Evolutionary conservation across 2,113 vertebrate genomes (phyloP).

Genomic region (Benitochromis conjunctus): DNA sequence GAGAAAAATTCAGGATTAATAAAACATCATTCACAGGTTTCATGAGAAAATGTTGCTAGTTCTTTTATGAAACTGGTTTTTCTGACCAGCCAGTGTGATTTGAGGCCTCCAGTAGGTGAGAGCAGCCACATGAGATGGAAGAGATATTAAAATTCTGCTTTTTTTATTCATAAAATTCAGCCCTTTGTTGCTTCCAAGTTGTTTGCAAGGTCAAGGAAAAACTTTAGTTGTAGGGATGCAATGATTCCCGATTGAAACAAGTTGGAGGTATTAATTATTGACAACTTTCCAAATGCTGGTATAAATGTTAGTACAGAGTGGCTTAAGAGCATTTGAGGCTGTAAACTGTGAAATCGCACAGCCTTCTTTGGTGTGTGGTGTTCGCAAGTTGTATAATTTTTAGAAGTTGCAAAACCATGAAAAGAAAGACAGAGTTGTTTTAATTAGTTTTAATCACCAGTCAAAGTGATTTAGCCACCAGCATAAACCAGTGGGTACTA

Average conservation of each 20-base stretch:
- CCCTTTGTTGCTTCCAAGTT: background rate
- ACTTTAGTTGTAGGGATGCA: background rate
- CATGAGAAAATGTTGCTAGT: slow-evolving; percentile 9
- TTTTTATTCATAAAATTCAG: slow-evolving; percentile 10
- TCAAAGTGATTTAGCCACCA: background rate
- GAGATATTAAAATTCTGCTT: slow-evolving; percentile 3
- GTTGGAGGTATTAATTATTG: slow-evolving; percentile 17
- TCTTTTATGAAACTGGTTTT: slow-evolving; percentile 4
- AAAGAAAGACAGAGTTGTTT: background rate
- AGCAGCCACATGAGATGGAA: background rate
- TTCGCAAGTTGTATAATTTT: background rate
- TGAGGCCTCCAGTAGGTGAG: slow-evolving; percentile 1
- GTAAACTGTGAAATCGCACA: background rate
- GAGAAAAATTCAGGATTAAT: slow-evolving; percentile 29
- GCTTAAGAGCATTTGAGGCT: background rate
- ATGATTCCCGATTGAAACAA: background rate
- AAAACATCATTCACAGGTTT: slow-evolving; percentile 26
- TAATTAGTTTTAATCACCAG: background rate
- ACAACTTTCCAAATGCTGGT: background rate
- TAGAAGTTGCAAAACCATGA: background rate
- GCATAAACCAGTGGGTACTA: background rate
- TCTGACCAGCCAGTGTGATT: slow-evolving; percentile 22
- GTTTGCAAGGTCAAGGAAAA: slow-evolving; percentile 5
- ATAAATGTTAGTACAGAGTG: background rate
- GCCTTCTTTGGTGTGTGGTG: background rate